Base-by-base conservation (phyloP, 1,140 invertebrate species). In the Bombus affinis region DNA sequence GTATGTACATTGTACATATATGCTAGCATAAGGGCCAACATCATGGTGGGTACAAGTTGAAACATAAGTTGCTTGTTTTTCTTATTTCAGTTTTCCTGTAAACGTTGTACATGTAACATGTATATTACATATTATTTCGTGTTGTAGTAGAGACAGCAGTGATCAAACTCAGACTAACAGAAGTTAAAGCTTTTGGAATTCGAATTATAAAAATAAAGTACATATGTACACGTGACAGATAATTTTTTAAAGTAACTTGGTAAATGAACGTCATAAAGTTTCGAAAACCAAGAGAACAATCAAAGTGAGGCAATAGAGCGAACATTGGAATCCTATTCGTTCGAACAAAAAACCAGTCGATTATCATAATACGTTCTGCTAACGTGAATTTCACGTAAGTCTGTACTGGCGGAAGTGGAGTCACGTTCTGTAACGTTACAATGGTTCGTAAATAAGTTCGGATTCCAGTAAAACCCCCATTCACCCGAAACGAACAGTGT, bases 361-460 rank as follows among this genome's bases (percentile, higher is more conserved):
- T 89, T 88, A 85, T 42, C 86, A 89, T 88, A 88, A 89, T 81
- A 65, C 47, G 77, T 71, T 79, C 80, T 70, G 66, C 70, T 85
- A 81, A 66, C 78, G 71, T 66, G 71, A 89, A 86, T 85, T 78
- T 89, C 57, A 79, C 68, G 70, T 74, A 85, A 75, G 62, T 89
- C 42, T 70, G 83, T 81, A 53, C 42, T 65, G 59, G 79, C 75
- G 86, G 86, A 88, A 88, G 86, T 82, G 65, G 59, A 73, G 81
- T 89, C 77, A 86, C 81, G 76, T 86, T 83, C 84, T 83, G 77
- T 72, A 89, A 81, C 87, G 65, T 89, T 65, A 89, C 80, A 86
- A 89, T 88, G 88, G 83, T 86, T 81, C 87, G 82, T 89, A 89
- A 89, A 89, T 89, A 89, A 83, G 84, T 84, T 78, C 62, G 65